Evolutionary conservation across 2,888 invertebrate species (phyloP), one percentile per base, ranked within the genome.

Genomic region (Dastarcus helophoroides): DNA sequence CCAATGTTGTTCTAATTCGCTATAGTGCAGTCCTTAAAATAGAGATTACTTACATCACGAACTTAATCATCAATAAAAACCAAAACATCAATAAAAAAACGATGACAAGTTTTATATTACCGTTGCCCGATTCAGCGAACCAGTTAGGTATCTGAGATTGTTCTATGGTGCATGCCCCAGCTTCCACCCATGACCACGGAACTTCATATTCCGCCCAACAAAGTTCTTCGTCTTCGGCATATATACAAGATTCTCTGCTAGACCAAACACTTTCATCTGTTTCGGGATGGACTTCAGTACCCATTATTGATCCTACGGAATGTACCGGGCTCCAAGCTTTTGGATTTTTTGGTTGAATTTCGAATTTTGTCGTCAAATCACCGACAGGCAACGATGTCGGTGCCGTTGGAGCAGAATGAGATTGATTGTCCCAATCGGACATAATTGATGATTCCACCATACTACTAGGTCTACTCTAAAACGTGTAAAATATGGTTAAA

Each of bases 311-410:
- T 6, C 86, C 86, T 5, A 84, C 84, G 51, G 84, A 85, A 40
- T 83, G 71, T n/a, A 85, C 82, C 10, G 86, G 86, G 50, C 84
- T 85, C 85, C 86, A 85, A 14, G 84, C 84, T 48, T 82, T 71
- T 11, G 82, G 82, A 60, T 83, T 82, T 47, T 76, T 79, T n/a
- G 78, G 60, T 41, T 77, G 77, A 3, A 74, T 74, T 58, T 79
- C 79, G 53, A 72, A 73, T 57, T 77, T 79, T 7, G 73, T 73
- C 9, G 69, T 65, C 10, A 76, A 61, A 52, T 61, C 61, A 8
- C 59, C 60, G 7, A 74, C 62, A 17, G 73, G 72, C 30, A 79
- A 62, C 21, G 79, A 79, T 29, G 76, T 73, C 44, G 79, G 73
- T 3, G 48, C 58, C 15, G 76, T 76, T 10, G 81, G 79, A 4